Percentiles rank a stretch among this genome's conserved stretches.
Conservation (phyloP, 1,140 invertebrate genomes). For the Mya arenaria region DNA sequence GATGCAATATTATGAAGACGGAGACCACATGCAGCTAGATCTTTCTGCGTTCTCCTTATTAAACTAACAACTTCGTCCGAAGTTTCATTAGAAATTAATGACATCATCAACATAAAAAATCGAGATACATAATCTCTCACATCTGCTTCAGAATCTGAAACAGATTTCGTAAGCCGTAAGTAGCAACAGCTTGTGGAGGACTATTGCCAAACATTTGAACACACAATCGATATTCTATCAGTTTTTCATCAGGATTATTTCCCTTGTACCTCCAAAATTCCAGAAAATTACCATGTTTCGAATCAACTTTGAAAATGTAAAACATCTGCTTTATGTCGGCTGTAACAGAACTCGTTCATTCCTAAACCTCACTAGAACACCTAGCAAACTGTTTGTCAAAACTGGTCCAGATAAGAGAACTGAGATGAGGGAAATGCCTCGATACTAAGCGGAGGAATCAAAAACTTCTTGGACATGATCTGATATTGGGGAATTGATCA, state of each 20-base stretch:
- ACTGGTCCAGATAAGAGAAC: conserved; percentile 54
- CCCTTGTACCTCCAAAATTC: background rate
- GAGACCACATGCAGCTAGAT: background rate
- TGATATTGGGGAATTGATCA: conserved; percentile 16
- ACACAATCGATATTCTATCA: background rate
- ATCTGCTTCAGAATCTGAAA: background rate
- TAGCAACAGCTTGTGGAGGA: conserved; percentile 37
- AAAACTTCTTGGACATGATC: conserved; percentile 38
- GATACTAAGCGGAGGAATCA: conserved; percentile 49
- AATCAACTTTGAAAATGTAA: background rate
- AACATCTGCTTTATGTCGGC: conserved; percentile 61
- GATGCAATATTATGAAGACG: conserved; percentile 56
- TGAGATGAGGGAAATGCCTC: conserved; percentile 23
- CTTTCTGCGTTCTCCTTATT: conserved; percentile 7
- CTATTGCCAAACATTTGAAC: background rate
- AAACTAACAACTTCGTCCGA: background rate
- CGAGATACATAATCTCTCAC: background rate
- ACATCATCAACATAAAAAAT: conserved; percentile 44
- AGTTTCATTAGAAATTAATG: background rate
- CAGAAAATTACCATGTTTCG: background rate
- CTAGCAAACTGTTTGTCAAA: conserved; percentile 56
- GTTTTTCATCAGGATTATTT: background rate
- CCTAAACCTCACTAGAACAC: conserved; percentile 49
- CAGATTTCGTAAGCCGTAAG: background rate
- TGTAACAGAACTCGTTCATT: conserved; percentile 23